Base-by-base conservation (phyloP, 2,797 vertebrate genomes). In the Macropodus opercularis region DNA sequence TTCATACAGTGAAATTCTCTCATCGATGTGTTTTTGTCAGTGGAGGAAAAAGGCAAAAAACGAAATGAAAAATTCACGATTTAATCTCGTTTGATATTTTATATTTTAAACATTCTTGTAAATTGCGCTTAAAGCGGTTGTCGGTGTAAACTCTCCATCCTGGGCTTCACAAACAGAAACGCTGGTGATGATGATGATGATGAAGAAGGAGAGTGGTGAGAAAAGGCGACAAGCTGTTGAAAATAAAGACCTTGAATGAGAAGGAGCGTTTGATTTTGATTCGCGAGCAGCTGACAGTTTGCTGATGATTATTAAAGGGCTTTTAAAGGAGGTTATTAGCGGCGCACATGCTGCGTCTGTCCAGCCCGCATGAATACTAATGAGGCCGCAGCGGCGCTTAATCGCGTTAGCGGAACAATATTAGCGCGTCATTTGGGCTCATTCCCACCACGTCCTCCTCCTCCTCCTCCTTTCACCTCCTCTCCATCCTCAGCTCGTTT, bases 351-450 rank as follows among this genome's bases (percentile, higher is more conserved):
- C 64, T 69, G 59, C 60, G 67, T 75, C 77, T 72, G 71, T 57
- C 34, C 35, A 14, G 53, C 40, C 55, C 42, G 62, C 72, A 84
- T 84, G 86, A 84, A 86, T 87, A 85, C 79, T 87, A 50, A 86
- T 63, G 71, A 85, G 75, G 62, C 62, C 46, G 53, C 55, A 35
- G 55, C 75, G 2, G 51, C 44, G 31, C 22, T 13, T 83, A 79
- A 85, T 81, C 80, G 63, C 55, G 53, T 81, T 82, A 85, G 49
- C 57, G 58, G 64, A 67, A 83, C 80, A 85, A 85, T 82, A 43
- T 85, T 61, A 69, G 17, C 62, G 65, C 68, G 87, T 81, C 91
- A 92, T 93, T 92, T 93, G 91, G 90, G 90, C 60, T 7, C 85
- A 75, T 94, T 94, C 92, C 92, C 92, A 92, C 90, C 84, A 61